These are phyloP conservation scores for Myodes glareolus DNA, from an alignment of 2,113 vertebrate genomes.

Conservation along the genomic window DNA sequence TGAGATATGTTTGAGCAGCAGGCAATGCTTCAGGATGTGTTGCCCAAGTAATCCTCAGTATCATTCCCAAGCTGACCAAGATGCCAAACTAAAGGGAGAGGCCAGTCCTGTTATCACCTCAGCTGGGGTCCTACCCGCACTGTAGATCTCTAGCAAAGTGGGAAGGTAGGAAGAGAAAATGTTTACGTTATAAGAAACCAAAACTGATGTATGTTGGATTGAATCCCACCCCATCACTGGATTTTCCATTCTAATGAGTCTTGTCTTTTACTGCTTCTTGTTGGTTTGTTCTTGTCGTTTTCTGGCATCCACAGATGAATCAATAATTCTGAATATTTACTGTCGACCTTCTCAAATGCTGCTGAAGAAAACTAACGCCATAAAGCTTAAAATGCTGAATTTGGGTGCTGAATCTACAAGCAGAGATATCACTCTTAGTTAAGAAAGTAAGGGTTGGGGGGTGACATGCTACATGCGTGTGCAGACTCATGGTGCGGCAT, in stretches of 20 bases:
- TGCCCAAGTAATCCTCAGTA: background rate
- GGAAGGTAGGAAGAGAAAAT: background rate
- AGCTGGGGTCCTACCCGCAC: background rate
- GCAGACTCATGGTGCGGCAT: too few relatives aligned
- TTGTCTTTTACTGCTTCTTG: background rate
- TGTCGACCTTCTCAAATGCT: background rate
- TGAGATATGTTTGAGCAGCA: background rate
- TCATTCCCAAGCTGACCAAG: background rate
- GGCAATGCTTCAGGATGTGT: background rate
- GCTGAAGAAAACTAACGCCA: background rate
- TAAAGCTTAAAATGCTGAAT: background rate
- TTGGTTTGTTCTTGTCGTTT: background rate
- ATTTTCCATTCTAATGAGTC: slow-evolving; percentile 34
- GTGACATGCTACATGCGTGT: background rate
- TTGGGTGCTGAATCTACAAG: background rate
- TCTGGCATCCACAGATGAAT: background rate
- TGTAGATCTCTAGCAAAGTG: background rate
- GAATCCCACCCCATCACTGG: background rate
- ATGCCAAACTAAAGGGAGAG: background rate
- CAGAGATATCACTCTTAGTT: background rate
- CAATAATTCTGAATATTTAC: background rate
- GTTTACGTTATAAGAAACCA: background rate
- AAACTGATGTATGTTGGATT: background rate
- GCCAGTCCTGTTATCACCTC: background rate
- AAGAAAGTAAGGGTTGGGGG: background rate